Evolutionary conservation across 2,113 vertebrate genomes (phyloP).

Genomic region (Poeciliopsis prolifica): DNA sequence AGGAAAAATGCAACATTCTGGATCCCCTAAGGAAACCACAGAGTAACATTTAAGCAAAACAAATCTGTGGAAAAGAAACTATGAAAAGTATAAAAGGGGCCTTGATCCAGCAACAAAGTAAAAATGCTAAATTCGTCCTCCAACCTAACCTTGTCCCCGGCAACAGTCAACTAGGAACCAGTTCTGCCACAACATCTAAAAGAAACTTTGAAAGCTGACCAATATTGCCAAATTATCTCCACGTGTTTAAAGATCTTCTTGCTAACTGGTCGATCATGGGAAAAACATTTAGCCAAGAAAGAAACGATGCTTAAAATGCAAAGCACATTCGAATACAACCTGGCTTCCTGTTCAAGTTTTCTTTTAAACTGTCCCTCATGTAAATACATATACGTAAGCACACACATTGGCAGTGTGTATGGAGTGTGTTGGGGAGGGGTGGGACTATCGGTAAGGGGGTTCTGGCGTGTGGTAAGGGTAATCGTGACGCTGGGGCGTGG

Average conservation of each 20-base stretch:
- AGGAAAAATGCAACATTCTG: not conserved
- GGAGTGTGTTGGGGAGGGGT: constrained; percentile 48
- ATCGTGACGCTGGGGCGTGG: constrained; percentile 80
- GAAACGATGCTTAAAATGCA: constrained; percentile 32
- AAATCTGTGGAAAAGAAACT: too few species aligned
- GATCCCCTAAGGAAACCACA: not conserved
- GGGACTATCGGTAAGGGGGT: constrained; percentile 82
- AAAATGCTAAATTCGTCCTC: constrained; percentile 8
- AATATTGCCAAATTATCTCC: constrained; percentile 1
- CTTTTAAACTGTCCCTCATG: constrained; percentile 51
- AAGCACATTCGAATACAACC: constrained; percentile 43
- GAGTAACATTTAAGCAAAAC: not conserved
- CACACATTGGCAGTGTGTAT: constrained; percentile 60
- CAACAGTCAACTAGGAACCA: constrained; percentile 31
- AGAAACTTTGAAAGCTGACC: constrained; percentile 23
- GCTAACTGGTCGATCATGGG: not conserved
- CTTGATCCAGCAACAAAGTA: constrained; percentile 10
- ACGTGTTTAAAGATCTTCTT: constrained; percentile 9
- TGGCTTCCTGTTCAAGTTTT: constrained; percentile 29
- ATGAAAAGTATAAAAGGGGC: constrained; percentile 34
- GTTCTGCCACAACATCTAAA: constrained; percentile 25
- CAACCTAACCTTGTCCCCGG: not conserved
- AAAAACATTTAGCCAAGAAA: constrained; percentile 21
- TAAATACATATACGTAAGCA: constrained; percentile 42
- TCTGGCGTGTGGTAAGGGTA: constrained; percentile 83